Conservation (phyloP, 2,113 vertebrate species). For the Oncorhynchus masou region DNA sequence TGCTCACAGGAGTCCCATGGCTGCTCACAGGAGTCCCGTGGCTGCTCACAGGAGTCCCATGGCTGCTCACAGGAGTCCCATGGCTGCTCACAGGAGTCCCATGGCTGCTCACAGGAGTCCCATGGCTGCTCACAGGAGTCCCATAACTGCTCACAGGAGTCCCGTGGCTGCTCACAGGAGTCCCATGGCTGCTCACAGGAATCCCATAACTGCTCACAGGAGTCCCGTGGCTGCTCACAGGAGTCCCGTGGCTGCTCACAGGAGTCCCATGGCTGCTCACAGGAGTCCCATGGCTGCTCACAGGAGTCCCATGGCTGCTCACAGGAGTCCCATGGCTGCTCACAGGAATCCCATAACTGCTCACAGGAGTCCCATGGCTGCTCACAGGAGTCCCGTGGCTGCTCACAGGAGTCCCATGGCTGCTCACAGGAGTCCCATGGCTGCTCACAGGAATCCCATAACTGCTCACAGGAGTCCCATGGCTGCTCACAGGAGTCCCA, state of each 20-base stretch:
- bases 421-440: neutral
- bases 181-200: neutral
- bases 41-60: neutral
- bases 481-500: neutral
- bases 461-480: neutral
- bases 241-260: neutral
- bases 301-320: neutral
- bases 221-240: neutral
- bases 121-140: neutral
- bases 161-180: neutral
- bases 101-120: neutral
- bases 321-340: neutral
- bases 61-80: neutral
- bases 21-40: neutral
- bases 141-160: neutral
- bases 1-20: neutral
- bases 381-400: neutral
- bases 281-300: neutral
- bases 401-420: neutral
- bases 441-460: neutral
- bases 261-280: neutral
- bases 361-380: neutral
- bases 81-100: neutral
- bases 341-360: too few species aligned
- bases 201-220: neutral